Percentiles rank a stretch among this genome's conserved stretches.
These are phyloP conservation scores for Phalangium opilio DNA, from an alignment of 2,888 invertebrate species.

Conservation along the genomic window DNA sequence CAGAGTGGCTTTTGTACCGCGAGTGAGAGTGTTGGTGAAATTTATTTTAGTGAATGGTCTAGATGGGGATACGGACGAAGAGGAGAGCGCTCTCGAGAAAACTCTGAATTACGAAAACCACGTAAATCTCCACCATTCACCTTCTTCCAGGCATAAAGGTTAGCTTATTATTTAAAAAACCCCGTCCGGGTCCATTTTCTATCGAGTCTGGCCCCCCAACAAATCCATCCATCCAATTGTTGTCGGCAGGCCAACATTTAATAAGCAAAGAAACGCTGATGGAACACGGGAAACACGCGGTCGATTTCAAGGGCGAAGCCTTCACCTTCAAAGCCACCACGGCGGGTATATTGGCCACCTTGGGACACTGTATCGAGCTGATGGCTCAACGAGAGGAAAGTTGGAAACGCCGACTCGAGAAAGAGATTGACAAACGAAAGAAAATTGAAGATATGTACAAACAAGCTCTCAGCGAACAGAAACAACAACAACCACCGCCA, in stretches of 20 bases:
- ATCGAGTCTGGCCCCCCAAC: too few species aligned
- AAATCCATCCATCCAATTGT: too few species aligned
- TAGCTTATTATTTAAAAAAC: too few species aligned
- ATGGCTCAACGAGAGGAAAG: slow-evolving; percentile 78
- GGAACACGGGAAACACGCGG: slow-evolving; percentile 40
- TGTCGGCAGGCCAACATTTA: slow-evolving; percentile 1
- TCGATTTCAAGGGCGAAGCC: slow-evolving; percentile 80
- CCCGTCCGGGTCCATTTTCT: too few species aligned
- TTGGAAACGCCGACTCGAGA: slow-evolving; percentile 64
- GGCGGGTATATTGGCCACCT: slow-evolving; percentile 69
- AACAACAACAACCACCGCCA: slow-evolving; percentile 15
- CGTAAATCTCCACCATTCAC: too few species aligned
- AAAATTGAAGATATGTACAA: slow-evolving; percentile 49
- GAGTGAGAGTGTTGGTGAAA: too few species aligned
- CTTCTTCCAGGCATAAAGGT: too few species aligned
- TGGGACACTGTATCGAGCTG: slow-evolving; percentile 85
- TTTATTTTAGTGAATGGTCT: slow-evolving; percentile 17
- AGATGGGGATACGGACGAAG: slow-evolving; percentile 17
- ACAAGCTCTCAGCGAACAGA: slow-evolving; percentile 14
- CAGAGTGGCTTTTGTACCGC: too few species aligned
- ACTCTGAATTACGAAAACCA: slow-evolving; percentile 4
- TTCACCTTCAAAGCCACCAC: slow-evolving; percentile 73
- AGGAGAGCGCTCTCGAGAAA: slow-evolving; percentile 5
- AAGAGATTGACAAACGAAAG: slow-evolving; percentile 59
- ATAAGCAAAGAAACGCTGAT: slow-evolving; percentile 24